A percentile compares a stretch with the other conserved stretches of the same genome.
These are phyloP conservation scores for Smutsia gigantea DNA, from an alignment of 2,797 vertebrate species.

Conservation along the genomic window DNA sequence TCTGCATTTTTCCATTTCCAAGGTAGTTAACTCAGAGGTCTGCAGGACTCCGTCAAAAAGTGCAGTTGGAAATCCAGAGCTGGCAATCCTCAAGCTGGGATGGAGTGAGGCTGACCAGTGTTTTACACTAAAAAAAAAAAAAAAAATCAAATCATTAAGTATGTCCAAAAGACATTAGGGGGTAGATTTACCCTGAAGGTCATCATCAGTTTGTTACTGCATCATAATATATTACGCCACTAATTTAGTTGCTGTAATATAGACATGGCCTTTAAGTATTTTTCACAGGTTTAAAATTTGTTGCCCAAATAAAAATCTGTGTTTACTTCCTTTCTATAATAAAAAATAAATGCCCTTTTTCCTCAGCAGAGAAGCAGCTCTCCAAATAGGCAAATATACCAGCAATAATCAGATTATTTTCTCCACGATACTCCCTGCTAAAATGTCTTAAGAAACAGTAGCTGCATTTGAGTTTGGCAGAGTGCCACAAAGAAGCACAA, in stretches of 20 bases:
- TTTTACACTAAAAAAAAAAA: neutral
- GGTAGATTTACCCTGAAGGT: neutral
- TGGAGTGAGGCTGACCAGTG: fast-evolving
- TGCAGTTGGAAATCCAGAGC: too few species aligned
- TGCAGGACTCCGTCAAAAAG: neutral
- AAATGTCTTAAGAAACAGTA: constrained; percentile 18
- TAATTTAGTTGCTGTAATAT: neutral
- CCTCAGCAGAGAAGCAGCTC: neutral
- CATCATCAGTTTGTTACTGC: neutral
- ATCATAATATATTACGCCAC: neutral
- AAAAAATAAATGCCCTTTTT: neutral
- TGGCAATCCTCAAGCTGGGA: neutral
- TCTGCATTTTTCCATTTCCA: neutral
- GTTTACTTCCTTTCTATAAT: neutral
- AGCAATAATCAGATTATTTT: neutral
- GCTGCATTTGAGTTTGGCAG: neutral
- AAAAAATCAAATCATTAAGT: neutral
- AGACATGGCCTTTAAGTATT: neutral
- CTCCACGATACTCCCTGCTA: neutral
- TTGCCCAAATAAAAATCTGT: neutral
- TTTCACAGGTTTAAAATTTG: constrained; percentile 22
- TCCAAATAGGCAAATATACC: neutral
- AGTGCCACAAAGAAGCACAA: constrained; percentile 3
- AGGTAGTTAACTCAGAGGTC: neutral
- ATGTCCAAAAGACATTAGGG: neutral